A percentile compares a stretch with the other conserved stretches of the same genome.
Evolutionary conservation across 2,113 vertebrate genomes (phyloP).

Genomic region (Chinchilla lanigera): DNA sequence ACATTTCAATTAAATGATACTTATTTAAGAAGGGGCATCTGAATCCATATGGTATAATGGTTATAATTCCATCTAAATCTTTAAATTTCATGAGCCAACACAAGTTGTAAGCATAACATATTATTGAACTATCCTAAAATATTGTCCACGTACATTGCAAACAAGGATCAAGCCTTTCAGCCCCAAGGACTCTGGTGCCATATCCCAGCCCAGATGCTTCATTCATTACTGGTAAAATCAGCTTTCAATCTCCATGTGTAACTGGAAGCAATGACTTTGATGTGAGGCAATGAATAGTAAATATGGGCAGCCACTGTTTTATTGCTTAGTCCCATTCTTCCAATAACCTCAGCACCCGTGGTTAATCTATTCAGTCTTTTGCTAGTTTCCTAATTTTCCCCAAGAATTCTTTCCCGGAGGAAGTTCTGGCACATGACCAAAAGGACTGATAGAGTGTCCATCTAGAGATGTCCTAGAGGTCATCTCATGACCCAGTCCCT

Average conservation of each 20-base stretch:
- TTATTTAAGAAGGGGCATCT: background rate
- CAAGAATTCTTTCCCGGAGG: background rate
- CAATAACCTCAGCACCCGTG: background rate
- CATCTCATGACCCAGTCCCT: background rate
- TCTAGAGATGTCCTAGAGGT: too few relatives aligned
- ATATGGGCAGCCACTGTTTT: background rate
- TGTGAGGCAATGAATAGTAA: background rate
- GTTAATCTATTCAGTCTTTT: background rate
- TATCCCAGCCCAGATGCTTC: background rate
- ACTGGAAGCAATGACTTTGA: background rate
- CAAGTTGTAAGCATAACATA: background rate
- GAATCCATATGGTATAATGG: background rate
- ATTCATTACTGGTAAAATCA: background rate
- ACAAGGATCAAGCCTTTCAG: background rate
- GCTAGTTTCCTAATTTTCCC: background rate
- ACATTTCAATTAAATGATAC: background rate
- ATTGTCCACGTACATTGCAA: background rate
- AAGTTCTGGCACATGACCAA: background rate
- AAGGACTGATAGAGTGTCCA: background rate
- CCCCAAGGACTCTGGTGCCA: background rate
- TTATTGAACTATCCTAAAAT: background rate
- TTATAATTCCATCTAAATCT: background rate
- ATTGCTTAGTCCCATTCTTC: background rate
- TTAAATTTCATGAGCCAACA: background rate
- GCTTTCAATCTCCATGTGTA: background rate